Base-by-base conservation (phyloP, 1,140 invertebrate species). In the Cyclina sinensis region DNA sequence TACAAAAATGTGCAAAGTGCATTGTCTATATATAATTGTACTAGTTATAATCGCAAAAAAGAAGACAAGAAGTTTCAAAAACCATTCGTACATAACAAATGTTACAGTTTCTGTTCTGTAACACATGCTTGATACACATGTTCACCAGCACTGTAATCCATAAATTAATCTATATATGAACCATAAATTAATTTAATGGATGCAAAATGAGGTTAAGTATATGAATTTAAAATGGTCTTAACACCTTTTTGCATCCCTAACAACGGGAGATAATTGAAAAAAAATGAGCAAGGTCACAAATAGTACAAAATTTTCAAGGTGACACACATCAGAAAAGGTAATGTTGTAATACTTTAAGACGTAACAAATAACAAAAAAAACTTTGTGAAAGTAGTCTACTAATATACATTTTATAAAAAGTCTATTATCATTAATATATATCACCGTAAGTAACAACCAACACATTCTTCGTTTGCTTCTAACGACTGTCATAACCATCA, bases 331-430 rank as follows among this genome's bases (percentile, higher is more conserved):
- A 46, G 48, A 51, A 32, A 76, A n/a, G 46, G 30, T 78, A 78
- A 78, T 51, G 48, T 51, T 54, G 21, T 78, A 78, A 78, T 78
- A 78, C 74, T 78, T 78, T 1, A 78, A 78, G 11, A 78, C 48
- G 27, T 78, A 78, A 78, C 46, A 54, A 78, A 24, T 54, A 78
- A 78, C 74, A 78, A 78, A 78, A n/a, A n/a, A 76, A 46, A 57
- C 32, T 48, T 39, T 32, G 74, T 78, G 74, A 78, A 46, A 70
- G 7, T 37, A 37, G 35, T 70, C 57, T 62, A 62, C 57, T 62
- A 62, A 27, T 62, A n/a, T 62, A 62, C 24, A 62, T 62, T 27
- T n/a, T 27, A 62, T 62, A 62, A 62, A 27, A 57, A 62, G 57
- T 27, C 7, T 62, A 24, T 62, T 62, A 27, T 62, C 57, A 7